phyloP scores from a whole-genome alignment of 2,888 invertebrate genomes.

The Dascillus cervinus region DNA sequence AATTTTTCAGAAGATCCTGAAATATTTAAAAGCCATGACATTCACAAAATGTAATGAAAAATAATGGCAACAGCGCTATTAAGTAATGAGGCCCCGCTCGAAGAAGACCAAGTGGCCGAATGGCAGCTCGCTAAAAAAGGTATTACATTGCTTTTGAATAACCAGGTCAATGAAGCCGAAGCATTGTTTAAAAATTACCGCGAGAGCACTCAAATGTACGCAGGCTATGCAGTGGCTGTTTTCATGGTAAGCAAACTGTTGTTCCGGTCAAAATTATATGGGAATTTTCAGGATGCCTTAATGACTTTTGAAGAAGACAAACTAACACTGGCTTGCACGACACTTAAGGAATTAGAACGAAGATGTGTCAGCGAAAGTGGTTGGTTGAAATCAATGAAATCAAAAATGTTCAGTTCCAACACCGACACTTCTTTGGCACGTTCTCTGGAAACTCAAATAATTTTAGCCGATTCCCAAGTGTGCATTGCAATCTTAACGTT shows the following conservation, averaged over 20 bases:
- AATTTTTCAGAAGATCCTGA: too few relatives aligned
- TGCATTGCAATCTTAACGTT: slow-evolving; percentile 58
- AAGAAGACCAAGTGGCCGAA: slow-evolving; percentile 26
- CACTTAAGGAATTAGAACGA: slow-evolving; percentile 53
- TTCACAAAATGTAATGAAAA: slow-evolving; percentile 7
- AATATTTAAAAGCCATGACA: too few relatives aligned
- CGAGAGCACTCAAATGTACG: slow-evolving; percentile 42
- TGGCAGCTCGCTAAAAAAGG: slow-evolving; percentile 43
- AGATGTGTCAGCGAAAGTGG: slow-evolving; percentile 48
- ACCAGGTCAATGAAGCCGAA: slow-evolving; percentile 41
- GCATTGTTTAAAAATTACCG: slow-evolving; percentile 39
- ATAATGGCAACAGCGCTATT: slow-evolving; percentile 9
- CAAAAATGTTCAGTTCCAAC: slow-evolving; percentile 40
- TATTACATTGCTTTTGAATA: slow-evolving; percentile 44
- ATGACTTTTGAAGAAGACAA: slow-evolving; percentile 65
- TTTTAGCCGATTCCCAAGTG: slow-evolving; percentile 58
- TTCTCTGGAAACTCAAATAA: slow-evolving; percentile 55
- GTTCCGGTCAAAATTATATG: neutral
- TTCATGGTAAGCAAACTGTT: slow-evolving; percentile 40
- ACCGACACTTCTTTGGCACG: slow-evolving; percentile 35
- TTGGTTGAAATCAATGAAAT: slow-evolving; percentile 50
- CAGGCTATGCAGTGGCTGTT: slow-evolving; percentile 44
- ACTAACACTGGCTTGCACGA: slow-evolving; percentile 48
- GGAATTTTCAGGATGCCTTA: slow-evolving; percentile 51
- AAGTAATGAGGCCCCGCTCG: slow-evolving; percentile 4